These are phyloP conservation scores for Pogona vitticeps DNA, from an alignment of 2,113 vertebrate species.

Conservation along the genomic window DNA sequence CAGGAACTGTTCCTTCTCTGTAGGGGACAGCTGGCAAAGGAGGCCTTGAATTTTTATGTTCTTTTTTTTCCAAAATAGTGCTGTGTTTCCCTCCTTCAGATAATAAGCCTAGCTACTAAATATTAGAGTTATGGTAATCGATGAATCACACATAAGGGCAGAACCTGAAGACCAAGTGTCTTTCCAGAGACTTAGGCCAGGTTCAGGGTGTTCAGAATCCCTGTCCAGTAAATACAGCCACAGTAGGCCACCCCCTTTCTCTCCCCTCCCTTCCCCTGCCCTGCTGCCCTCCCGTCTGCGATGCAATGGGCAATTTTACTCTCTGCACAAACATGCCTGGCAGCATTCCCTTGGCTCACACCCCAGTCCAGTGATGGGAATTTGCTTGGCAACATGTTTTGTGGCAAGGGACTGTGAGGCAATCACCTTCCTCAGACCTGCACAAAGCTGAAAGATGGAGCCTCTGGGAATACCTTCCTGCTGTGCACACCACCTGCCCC, in stretches of 20 bases:
- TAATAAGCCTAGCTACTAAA: slow-evolving; percentile 52
- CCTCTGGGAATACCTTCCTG: not conserved
- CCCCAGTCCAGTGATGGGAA: not conserved
- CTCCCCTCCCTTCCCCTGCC: not conserved
- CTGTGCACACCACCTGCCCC: not conserved
- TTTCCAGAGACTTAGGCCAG: slow-evolving; percentile 33
- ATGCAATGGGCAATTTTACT: slow-evolving; percentile 23
- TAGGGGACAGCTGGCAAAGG: slow-evolving; percentile 24
- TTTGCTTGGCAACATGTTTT: not conserved
- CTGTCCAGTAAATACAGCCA: not conserved
- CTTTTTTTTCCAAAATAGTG: not conserved
- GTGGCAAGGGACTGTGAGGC: slow-evolving; percentile 15
- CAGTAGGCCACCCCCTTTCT: not conserved
- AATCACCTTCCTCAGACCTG: accelerated
- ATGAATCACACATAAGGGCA: slow-evolving; percentile 57
- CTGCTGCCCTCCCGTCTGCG: accelerated
- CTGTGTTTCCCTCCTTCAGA: slow-evolving; percentile 33
- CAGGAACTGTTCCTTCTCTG: slow-evolving; percentile 30
- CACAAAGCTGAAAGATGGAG: not conserved
- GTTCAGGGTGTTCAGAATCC: not conserved
- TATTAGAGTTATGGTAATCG: slow-evolving; percentile 47
- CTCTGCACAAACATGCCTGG: slow-evolving; percentile 29
- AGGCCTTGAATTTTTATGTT: not conserved
- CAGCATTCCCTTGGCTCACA: slow-evolving; percentile 1
- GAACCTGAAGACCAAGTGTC: not conserved